Percentiles rank a stretch among this genome's conserved stretches.
phyloP scores from a whole-genome alignment of 2,888 invertebrate species.

The Aelia acuminata region DNA sequence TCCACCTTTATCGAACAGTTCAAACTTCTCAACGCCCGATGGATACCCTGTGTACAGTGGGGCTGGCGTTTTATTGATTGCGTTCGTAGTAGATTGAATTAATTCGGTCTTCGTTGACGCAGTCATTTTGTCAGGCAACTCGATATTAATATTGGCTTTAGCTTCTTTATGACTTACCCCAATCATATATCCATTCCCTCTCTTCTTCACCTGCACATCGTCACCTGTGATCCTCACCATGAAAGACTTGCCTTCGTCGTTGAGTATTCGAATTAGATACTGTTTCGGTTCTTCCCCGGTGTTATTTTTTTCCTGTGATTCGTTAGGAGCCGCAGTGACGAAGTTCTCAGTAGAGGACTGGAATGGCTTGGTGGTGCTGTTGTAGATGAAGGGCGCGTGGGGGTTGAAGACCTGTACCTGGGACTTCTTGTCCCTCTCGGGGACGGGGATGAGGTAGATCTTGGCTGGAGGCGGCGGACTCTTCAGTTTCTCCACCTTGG shows the following conservation, averaged over 20 bases:
- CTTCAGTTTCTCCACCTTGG: constrained; percentile 58
- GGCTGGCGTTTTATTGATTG: background rate
- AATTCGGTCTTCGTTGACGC: background rate
- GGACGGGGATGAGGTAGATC: constrained; percentile 63
- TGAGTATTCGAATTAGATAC: constrained; percentile 49
- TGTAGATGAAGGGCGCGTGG: background rate
- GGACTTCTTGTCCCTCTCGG: constrained; percentile 50
- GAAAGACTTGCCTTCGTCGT: constrained; percentile 56
- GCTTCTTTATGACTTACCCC: constrained; percentile 61
- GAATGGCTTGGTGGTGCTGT: constrained; percentile 5
- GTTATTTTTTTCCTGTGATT: background rate
- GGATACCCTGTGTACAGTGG: background rate
- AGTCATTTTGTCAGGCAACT: constrained; percentile 61
- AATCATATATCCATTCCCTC: constrained; percentile 60
- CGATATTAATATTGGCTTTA: constrained; percentile 62
- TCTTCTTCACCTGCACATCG: constrained; percentile 63
- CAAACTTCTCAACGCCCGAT: background rate
- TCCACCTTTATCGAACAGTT: background rate
- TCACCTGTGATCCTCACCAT: constrained; percentile 63
- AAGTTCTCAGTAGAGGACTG: background rate
- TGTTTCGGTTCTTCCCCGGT: constrained; percentile 32
- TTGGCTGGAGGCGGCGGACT: constrained; percentile 60
- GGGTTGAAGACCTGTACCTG: constrained; percentile 12
- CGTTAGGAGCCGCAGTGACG: background rate
- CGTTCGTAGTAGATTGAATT: background rate